phyloP scores from a whole-genome alignment of 2,113 vertebrate species.

The Passer domesticus region DNA sequence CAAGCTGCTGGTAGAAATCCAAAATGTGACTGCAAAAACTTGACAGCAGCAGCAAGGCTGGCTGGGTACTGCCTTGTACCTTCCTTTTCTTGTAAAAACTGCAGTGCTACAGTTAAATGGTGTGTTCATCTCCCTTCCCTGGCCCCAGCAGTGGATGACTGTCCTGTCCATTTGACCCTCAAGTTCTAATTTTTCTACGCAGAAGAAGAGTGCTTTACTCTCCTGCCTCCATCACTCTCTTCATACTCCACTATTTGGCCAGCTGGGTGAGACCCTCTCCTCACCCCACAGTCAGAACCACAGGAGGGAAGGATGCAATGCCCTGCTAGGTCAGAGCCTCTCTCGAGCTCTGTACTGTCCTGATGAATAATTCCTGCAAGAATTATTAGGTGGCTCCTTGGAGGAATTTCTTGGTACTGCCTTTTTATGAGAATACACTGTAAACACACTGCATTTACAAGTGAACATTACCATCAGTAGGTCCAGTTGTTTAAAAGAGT shows the following conservation, averaged over 20 bases:
- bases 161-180: not conserved
- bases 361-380: not conserved
- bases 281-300: not conserved
- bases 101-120: not conserved
- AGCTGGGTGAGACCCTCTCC: not conserved
- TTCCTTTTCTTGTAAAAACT: not conserved
- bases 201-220: not conserved
- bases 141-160: not conserved
- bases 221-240: not conserved
- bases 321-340: not conserved
- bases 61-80: not conserved
- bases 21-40: not conserved
- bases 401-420: not conserved
- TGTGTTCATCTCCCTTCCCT: not conserved
- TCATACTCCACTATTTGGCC: not conserved
- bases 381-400: not conserved
- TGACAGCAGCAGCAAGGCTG: not conserved
- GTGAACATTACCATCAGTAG: not conserved
- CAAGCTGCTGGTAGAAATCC: not conserved
- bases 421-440: not conserved
- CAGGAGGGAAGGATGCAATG: not conserved
- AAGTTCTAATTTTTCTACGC: not conserved
- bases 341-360: not conserved
- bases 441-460: not conserved
- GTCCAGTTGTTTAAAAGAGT: not conserved